A percentile compares a stretch with the other conserved stretches of the same genome.
These are phyloP conservation scores for Anas platyrhynchos DNA, from an alignment of 2,113 vertebrate species.

Conservation along the genomic window DNA sequence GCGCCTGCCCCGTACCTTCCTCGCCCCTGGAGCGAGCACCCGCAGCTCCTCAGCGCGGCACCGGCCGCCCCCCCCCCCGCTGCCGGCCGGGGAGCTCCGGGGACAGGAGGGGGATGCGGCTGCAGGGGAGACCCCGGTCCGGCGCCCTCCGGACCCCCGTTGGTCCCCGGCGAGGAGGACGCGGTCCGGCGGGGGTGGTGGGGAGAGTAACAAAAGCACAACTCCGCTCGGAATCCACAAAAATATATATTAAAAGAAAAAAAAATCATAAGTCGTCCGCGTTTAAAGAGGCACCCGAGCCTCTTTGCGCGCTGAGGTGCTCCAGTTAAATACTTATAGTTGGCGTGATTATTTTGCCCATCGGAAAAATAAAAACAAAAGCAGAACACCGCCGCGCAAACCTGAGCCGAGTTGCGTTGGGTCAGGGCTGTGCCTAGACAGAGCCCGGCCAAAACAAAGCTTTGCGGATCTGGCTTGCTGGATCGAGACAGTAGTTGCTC, in stretches of 20 bases:
- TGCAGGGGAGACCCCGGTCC: neutral
- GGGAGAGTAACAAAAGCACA: too few species aligned
- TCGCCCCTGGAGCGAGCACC: too few species aligned
- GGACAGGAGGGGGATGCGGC: too few species aligned
- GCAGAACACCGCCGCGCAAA: neutral
- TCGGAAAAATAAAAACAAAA: neutral
- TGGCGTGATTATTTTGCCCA: neutral
- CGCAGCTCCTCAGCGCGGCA: too few species aligned
- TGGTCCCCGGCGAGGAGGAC: too few species aligned
- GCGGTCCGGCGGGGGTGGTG: too few species aligned
- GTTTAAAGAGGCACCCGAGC: neutral
- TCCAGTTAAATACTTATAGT: neutral
- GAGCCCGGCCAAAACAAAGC: neutral
- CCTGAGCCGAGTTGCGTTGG: neutral
- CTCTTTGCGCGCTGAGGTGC: neutral
- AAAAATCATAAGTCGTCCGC: neutral
- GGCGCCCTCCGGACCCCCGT: too few species aligned
- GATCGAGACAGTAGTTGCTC: neutral
- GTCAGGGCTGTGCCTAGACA: neutral
- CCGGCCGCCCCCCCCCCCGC: too few species aligned
- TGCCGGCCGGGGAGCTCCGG: too few species aligned
- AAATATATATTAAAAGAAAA: too few species aligned
- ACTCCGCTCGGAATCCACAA: neutral
- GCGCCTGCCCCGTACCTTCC: too few species aligned
- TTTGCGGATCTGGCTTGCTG: neutral